Conservation (phyloP, 30 jellyfish, hydroid and myxozoan genomes). For the Pelagia noctiluca region DNA sequence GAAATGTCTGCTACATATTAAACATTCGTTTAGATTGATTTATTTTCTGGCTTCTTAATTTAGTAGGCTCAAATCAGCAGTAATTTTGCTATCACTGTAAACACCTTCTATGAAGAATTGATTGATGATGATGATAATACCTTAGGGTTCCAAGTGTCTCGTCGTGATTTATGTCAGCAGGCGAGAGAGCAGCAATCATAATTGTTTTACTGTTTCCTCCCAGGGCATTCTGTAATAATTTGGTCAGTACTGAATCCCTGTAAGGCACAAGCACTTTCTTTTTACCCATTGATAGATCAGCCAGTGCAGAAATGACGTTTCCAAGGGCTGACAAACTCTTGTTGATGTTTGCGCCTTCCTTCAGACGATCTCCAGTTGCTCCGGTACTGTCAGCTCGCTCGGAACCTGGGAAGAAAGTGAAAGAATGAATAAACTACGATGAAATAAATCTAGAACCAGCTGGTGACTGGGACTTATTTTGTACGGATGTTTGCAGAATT, state of each 20-base stretch:
- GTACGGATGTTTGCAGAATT: no score
- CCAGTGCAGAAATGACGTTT: conserved; percentile 96
- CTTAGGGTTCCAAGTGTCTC: conserved; percentile 95
- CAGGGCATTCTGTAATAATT: conserved; percentile 93
- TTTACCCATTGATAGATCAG: conserved; percentile 97
- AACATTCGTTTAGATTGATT: no score
- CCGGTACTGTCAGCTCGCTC: conserved; percentile 99
- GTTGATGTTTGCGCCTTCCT: conserved; percentile 98
- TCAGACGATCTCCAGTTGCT: conserved; percentile 99
- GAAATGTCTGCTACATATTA: no score
- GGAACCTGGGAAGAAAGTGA: conserved; percentile 81
- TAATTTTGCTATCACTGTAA: no score
- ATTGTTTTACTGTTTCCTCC: conserved; percentile 99
- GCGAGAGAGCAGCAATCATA: conserved; percentile 98
- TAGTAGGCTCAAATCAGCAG: no score
- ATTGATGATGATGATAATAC: no score
- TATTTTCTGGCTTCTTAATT: no score
- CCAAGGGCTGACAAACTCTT: conserved; percentile 95
- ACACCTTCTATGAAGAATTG: no score
- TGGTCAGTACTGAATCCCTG: conserved; percentile 99
- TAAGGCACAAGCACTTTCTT: conserved; percentile 97
- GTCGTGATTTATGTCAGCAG: conserved; percentile 97
- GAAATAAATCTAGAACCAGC: no score
- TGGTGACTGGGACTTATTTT: no score
- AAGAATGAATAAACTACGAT: no score